These are phyloP conservation scores for Malurus splendens DNA, from an alignment of 2,797 vertebrate genomes.

Conservation along the genomic window DNA sequence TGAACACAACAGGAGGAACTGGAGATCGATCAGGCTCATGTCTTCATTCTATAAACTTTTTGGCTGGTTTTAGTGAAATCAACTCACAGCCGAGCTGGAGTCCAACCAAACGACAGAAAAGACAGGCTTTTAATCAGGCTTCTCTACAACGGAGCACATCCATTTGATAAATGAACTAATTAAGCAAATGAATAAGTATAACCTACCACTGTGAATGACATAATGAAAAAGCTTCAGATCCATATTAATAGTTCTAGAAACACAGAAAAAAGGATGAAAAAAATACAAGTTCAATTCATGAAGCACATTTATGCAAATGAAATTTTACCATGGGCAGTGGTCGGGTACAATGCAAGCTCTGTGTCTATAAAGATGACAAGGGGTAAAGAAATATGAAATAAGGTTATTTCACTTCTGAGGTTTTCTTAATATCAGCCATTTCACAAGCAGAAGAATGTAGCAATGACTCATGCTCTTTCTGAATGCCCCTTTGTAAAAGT, in stretches of 20 bases:
- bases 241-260: conserved; percentile 13
- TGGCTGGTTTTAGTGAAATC: conserved; percentile 34
- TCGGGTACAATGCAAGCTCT: neutral
- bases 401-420: neutral
- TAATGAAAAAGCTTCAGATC: conserved; percentile 25
- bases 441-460: neutral
- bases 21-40: neutral
- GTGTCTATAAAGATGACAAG: neutral
- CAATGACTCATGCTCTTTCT: neutral
- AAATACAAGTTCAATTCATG: neutral
- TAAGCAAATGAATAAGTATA: conserved; percentile 53
- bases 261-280: neutral
- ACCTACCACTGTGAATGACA: conserved; percentile 39
- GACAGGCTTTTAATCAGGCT: conserved; percentile 15
- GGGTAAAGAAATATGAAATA: neutral
- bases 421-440: neutral
- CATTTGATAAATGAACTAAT: conserved; percentile 61
- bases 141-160: conserved; percentile 21
- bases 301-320: neutral
- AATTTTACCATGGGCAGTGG: neutral
- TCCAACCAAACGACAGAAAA: conserved; percentile 6
- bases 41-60: conserved; percentile 43
- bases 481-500: neutral
- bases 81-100: conserved; percentile 13
- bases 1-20: conserved; percentile 26